Evolutionary conservation across 1,140 invertebrate species (phyloP).

Genomic region (Dermatophagoides farinae): DNA sequence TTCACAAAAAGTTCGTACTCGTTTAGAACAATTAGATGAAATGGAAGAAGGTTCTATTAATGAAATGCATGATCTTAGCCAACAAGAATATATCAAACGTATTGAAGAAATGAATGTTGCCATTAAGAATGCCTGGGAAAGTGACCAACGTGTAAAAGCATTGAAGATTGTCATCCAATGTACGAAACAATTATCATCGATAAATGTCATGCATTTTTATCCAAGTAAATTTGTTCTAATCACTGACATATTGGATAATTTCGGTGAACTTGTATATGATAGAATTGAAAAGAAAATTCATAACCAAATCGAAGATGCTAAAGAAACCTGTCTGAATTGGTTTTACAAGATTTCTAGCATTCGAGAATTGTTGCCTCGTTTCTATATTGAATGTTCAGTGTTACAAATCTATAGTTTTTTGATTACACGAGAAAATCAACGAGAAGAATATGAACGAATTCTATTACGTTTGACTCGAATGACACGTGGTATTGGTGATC

Average conservation of each 20-base stretch:
- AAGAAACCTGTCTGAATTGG: conserved; percentile 91
- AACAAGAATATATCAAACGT: conserved; percentile 68
- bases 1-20: conserved; percentile 72
- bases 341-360: conserved; percentile 97
- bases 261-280: conserved; percentile 76
- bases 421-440: conserved; percentile 19
- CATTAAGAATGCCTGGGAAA: conserved; percentile 67
- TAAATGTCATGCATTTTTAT: conserved; percentile 74
- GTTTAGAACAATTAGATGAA: conserved; percentile 79
- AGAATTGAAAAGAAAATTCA: conserved; percentile 57
- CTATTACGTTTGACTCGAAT: conserved; percentile 54
- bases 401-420: conserved; percentile 75
- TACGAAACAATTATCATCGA: conserved; percentile 72
- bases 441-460: conserved; percentile 34
- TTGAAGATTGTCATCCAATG: conserved; percentile 92
- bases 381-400: conserved; percentile 83
- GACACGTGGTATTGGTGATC: conserved; percentile 79
- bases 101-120: conserved; percentile 77
- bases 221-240: conserved; percentile 92
- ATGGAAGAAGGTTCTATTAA: conserved; percentile 34
- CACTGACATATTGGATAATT: conserved; percentile 83
- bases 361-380: conserved; percentile 66
- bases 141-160: conserved; percentile 80
- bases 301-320: conserved; percentile 1
- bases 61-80: conserved; percentile 60